Percentiles rank a stretch among this genome's conserved stretches.
phyloP scores from a whole-genome alignment of 92 coral and sea anemone species.

The Pocillopora meandrina region DNA sequence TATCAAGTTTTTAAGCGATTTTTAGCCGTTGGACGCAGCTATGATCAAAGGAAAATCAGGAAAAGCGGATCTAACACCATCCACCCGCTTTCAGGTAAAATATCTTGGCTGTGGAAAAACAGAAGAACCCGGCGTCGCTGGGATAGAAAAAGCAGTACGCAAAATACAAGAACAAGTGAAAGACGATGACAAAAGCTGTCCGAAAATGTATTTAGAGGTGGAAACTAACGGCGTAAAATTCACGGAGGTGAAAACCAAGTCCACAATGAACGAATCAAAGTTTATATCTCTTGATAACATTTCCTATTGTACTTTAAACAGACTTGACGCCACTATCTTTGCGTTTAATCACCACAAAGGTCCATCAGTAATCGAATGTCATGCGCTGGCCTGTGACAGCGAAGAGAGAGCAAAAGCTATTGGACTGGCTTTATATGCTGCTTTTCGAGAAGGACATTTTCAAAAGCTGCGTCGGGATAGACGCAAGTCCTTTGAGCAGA shows the following conservation, averaged over 20 bases:
- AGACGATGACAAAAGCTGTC: slow-evolving; percentile 68
- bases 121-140: slow-evolving; percentile 76
- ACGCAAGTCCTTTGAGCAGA: slow-evolving; percentile 51
- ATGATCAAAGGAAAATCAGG: slow-evolving; percentile 87
- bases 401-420: slow-evolving; percentile 84
- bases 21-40: background rate
- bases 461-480: slow-evolving; percentile 82
- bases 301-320: slow-evolving; percentile 81
- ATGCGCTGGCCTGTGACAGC: slow-evolving; percentile 82
- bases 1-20: background rate
- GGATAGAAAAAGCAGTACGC: slow-evolving; percentile 81
- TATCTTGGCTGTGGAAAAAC: slow-evolving; percentile 78
- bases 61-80: slow-evolving; percentile 63
- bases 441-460: slow-evolving; percentile 92
- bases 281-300: slow-evolving; percentile 77
- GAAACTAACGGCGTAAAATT: slow-evolving; percentile 74
- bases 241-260: slow-evolving; percentile 48
- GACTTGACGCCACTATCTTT: slow-evolving; percentile 66
- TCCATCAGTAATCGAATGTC: slow-evolving; percentile 85
- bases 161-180: slow-evolving; percentile 67
- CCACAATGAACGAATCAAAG: slow-evolving; percentile 38
- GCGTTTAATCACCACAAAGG: slow-evolving; percentile 95
- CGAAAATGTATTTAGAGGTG: slow-evolving; percentile 79
- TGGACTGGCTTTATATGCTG: slow-evolving; percentile 83
- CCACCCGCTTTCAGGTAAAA: slow-evolving; percentile 76